Evolutionary conservation across 2,113 vertebrate species (phyloP).

Genomic region (Monopterus albus): DNA sequence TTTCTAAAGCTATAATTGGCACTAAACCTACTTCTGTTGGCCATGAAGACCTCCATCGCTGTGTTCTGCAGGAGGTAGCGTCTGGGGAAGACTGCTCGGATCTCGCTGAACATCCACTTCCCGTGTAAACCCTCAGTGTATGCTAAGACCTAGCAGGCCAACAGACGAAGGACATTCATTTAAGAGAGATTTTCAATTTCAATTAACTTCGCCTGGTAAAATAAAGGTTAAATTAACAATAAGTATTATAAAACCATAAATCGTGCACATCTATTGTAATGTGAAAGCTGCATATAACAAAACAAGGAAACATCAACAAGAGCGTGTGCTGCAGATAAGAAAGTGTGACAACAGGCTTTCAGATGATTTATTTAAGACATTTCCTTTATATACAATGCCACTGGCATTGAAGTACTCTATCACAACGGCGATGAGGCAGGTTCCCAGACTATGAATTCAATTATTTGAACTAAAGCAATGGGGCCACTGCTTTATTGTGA

Average conservation of each 20-base stretch:
- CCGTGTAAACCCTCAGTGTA: slow-evolving; percentile 97
- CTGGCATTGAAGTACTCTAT: not conserved
- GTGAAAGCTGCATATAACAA: not conserved
- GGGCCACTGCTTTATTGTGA: not conserved
- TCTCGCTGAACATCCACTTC: slow-evolving; percentile 99
- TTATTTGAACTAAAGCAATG: not conserved
- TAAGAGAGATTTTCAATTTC: too few species aligned
- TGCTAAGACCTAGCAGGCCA: slow-evolving; percentile 86
- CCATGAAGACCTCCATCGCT: slow-evolving; percentile 97
- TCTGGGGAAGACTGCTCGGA: slow-evolving; percentile 95
- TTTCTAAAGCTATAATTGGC: slow-evolving; percentile 11
- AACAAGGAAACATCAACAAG: too few species aligned
- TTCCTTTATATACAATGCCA: not conserved
- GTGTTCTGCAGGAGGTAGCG: slow-evolving; percentile 96
- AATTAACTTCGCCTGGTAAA: too few species aligned
- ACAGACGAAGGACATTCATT: too few species aligned
- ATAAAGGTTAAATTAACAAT: too few species aligned
- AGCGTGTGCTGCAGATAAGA: not conserved
- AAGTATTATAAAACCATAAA: too few species aligned
- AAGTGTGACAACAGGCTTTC: not conserved
- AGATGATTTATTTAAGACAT: not conserved
- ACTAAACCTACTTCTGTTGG: slow-evolving; percentile 92
- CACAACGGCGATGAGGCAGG: not conserved
- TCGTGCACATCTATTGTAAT: not conserved
- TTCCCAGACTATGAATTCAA: not conserved